Conservation (phyloP, 2,888 invertebrate genomes). For the Boloria selene region DNA sequence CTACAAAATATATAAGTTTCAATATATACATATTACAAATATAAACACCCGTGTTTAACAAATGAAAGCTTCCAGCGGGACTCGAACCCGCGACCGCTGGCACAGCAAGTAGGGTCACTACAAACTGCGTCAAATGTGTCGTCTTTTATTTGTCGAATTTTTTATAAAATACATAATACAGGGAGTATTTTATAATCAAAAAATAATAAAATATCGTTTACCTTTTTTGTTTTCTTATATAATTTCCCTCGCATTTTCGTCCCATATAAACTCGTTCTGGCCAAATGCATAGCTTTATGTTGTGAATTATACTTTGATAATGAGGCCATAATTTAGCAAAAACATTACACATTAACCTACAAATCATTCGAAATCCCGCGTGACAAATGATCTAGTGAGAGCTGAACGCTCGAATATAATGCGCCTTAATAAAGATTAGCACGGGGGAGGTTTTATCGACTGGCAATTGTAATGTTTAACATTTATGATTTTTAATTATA, state of each 20-base stretch:
- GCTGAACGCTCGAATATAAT: slow-evolving; percentile 55
- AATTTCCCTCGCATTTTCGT: not conserved
- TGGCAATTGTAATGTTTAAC: slow-evolving; percentile 15
- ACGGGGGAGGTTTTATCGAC: slow-evolving; percentile 49
- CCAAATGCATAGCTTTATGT: not conserved
- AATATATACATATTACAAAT: no score
- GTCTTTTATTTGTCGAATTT: no score
- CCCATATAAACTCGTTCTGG: not conserved
- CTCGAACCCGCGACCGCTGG: no score
- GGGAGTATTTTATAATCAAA: no score
- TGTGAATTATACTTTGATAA: not conserved
- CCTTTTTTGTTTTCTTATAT: no score
- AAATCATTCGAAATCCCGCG: slow-evolving; percentile 57
- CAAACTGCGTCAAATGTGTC: no score
- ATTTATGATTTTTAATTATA: not conserved
- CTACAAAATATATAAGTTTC: no score
- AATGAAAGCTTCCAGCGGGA: no score
- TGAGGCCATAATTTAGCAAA: slow-evolving; percentile 14
- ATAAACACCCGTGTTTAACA: no score
- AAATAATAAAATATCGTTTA: no score
- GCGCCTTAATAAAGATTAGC: slow-evolving; percentile 76
- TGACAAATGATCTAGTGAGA: slow-evolving; percentile 50
- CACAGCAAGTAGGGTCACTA: no score
- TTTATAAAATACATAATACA: no score
- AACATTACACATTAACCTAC: slow-evolving; percentile 38